phyloP scores from a whole-genome alignment of 2,888 invertebrate genomes.

The Reticulitermes lucifugus region DNA sequence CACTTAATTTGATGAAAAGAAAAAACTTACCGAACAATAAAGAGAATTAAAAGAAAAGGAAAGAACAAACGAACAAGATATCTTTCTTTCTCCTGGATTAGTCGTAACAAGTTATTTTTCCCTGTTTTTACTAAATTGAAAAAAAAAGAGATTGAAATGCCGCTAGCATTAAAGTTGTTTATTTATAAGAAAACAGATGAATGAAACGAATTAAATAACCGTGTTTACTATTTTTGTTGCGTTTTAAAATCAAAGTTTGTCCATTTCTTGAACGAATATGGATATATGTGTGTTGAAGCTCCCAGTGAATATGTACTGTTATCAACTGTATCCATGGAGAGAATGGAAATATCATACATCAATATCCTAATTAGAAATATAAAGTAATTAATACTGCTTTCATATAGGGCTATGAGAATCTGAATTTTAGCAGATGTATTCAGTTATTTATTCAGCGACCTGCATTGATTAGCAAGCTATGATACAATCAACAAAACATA shows the following conservation, averaged over 20 bases:
- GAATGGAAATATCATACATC: too few relatives aligned
- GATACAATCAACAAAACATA: too few relatives aligned
- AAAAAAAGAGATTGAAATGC: neutral
- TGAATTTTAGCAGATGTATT: too few relatives aligned
- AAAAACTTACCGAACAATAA: neutral
- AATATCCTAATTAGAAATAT: too few relatives aligned
- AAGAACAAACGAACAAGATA: neutral
- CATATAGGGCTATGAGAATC: too few relatives aligned
- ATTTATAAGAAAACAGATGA: neutral
- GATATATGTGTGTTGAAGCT: too few relatives aligned
- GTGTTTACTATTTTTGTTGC: neutral
- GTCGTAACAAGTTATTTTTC: neutral
- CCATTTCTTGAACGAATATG: neutral
- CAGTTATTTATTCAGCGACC: too few relatives aligned
- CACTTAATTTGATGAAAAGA: neutral
- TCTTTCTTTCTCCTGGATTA: neutral
- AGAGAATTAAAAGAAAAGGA: neutral
- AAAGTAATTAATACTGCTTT: too few relatives aligned
- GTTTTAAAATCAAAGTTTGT: neutral
- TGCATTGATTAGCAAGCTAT: too few relatives aligned
- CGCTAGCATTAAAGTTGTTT: neutral
- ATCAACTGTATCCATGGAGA: too few relatives aligned
- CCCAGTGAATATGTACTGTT: too few relatives aligned
- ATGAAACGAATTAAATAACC: neutral
- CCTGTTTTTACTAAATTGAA: neutral